Conservation (phyloP, 1,140 invertebrate species). For the Coenobita brevimanus region DNA sequence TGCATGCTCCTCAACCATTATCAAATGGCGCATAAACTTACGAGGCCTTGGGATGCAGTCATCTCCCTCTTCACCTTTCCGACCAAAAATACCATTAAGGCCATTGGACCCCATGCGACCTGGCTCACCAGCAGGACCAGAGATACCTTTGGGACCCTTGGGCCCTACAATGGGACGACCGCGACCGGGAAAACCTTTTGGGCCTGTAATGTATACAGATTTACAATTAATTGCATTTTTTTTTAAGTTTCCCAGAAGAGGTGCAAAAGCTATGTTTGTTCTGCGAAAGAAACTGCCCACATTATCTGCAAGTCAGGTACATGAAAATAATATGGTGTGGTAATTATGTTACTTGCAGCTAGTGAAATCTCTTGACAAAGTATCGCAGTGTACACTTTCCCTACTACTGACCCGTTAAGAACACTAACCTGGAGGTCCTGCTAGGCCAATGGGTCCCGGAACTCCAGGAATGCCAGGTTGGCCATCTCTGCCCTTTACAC, state of each 20-base stretch:
- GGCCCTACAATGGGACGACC: constrained; percentile 23
- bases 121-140: constrained; percentile 26
- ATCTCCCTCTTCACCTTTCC: constrained; percentile 37
- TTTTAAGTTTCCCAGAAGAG: too few species aligned
- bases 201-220: neutral
- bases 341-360: too few species aligned
- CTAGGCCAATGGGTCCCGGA: neutral
- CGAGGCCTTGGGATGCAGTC: constrained; percentile 19
- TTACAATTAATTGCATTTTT: neutral
- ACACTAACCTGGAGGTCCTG: constrained; percentile 37
- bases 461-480: constrained; percentile 10
- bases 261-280: too few species aligned
- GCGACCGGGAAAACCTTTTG: constrained; percentile 35
- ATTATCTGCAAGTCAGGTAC: too few species aligned
- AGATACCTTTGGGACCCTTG: constrained; percentile 40
- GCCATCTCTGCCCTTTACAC: constrained; percentile 17
- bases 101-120: constrained; percentile 33
- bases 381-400: too few species aligned
- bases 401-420: too few species aligned
- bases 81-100: constrained; percentile 18
- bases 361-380: too few species aligned
- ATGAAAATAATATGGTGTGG: too few species aligned
- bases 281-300: too few species aligned
- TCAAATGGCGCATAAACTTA: constrained; percentile 5
- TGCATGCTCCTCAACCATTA: neutral